These are phyloP conservation scores for Mylabris sibirica DNA, from an alignment of 2,888 invertebrate genomes.

Conservation along the genomic window DNA sequence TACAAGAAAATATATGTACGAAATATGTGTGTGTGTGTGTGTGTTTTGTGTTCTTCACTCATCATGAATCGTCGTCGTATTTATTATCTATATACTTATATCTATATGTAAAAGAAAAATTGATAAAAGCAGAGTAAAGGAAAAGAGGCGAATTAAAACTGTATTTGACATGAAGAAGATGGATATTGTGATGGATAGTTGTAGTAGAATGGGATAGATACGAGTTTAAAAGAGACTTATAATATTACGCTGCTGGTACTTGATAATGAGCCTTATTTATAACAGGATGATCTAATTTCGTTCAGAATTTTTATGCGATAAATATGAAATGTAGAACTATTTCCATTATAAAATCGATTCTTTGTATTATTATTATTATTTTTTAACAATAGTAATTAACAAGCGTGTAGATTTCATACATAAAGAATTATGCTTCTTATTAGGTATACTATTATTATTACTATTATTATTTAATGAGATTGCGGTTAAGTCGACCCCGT, in stretches of 20 bases:
- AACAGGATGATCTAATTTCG: slow-evolving; percentile 37
- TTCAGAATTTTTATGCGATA: slow-evolving; percentile 26
- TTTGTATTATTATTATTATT: too few species aligned
- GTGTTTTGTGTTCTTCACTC: slow-evolving; percentile 45
- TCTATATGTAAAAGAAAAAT: slow-evolving; percentile 16
- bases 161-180: slow-evolving; percentile 12
- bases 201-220: slow-evolving; percentile 29
- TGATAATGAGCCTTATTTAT: slow-evolving; percentile 41
- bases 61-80: slow-evolving; percentile 18
- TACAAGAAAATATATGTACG: slow-evolving; percentile 13
- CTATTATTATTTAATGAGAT: slow-evolving; percentile 9
- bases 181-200: slow-evolving; percentile 21
- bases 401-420: too few species aligned
- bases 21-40: slow-evolving; percentile 48
- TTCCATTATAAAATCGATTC: slow-evolving; percentile 21
- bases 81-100: not conserved
- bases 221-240: slow-evolving; percentile 35
- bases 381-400: not conserved
- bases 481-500: slow-evolving; percentile 25
- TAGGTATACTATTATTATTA: not conserved
- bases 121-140: not conserved
- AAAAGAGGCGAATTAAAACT: slow-evolving; percentile 15
- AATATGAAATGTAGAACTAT: slow-evolving; percentile 28
- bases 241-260: slow-evolving; percentile 35
- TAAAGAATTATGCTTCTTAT: not conserved